These are phyloP conservation scores for Panthera tigris DNA, from an alignment of 2,113 vertebrate genomes.

Conservation along the genomic window DNA sequence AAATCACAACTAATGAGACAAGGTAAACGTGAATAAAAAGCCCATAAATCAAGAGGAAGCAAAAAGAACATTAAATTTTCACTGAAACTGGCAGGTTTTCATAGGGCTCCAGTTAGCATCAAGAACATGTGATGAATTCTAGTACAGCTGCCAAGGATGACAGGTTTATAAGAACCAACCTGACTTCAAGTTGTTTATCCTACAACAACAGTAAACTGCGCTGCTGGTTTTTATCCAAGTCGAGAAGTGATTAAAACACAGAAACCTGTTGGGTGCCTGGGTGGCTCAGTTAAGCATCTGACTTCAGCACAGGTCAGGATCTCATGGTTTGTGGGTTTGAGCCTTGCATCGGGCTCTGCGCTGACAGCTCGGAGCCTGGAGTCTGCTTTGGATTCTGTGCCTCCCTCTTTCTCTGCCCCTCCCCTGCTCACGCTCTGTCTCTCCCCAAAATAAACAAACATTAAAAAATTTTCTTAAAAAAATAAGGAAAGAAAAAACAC, in stretches of 20 bases:
- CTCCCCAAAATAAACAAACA: no score
- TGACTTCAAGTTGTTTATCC: not conserved
- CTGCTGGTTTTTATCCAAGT: slow-evolving; percentile 4
- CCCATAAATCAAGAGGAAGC: not conserved
- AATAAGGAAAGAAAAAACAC: no score
- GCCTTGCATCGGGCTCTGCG: no score
- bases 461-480: no score
- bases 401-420: no score
- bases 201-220: not conserved
- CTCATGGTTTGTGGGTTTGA: no score
- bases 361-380: no score
- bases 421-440: no score
- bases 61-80: slow-evolving; percentile 1
- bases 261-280: not conserved
- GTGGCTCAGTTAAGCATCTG: no score
- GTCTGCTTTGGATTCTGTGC: no score
- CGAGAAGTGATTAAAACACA: slow-evolving; percentile 38
- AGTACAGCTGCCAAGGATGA: not conserved
- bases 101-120: not conserved
- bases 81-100: not conserved
- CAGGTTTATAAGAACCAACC: not conserved
- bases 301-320: no score
- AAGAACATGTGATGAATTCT: not conserved
- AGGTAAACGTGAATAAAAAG: not conserved
- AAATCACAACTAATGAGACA: slow-evolving; percentile 17